These are phyloP conservation scores for Cephus rjabovi DNA, from an alignment of 2,888 invertebrate species.

Conservation along the genomic window DNA sequence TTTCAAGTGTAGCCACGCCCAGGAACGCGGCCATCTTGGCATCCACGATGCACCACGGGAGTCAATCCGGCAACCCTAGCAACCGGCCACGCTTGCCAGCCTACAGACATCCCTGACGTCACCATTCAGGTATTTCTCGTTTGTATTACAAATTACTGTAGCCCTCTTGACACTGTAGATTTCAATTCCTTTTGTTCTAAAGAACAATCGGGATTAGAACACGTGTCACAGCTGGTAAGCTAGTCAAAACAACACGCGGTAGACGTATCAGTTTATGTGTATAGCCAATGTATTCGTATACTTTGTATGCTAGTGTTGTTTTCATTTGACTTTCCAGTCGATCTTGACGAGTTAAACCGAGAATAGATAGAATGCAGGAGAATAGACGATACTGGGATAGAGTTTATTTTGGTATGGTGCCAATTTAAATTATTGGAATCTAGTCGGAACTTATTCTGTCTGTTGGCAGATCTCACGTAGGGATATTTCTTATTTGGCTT, in stretches of 20 bases:
- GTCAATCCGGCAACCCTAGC: slow-evolving; percentile 44
- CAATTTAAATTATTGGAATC: background rate
- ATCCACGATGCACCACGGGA: slow-evolving; percentile 53
- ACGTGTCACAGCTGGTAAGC: background rate
- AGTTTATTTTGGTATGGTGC: background rate
- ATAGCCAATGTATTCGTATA: background rate
- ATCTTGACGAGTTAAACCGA: background rate
- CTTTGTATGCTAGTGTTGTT: background rate
- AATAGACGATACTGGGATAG: background rate
- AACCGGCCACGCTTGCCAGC: slow-evolving; percentile 30
- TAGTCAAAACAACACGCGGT: background rate
- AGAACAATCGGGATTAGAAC: background rate
- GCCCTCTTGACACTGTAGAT: background rate
- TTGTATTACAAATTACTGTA: slow-evolving; percentile 2
- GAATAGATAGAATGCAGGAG: background rate
- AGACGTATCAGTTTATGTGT: background rate
- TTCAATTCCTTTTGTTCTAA: background rate
- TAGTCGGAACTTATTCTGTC: background rate
- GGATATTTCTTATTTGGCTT: background rate
- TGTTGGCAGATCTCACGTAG: background rate
- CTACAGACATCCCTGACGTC: slow-evolving; percentile 26
- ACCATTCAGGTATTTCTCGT: slow-evolving; percentile 44
- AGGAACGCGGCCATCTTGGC: slow-evolving; percentile 62
- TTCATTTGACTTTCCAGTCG: background rate
- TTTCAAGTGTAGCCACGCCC: slow-evolving; percentile 57